Percentiles rank a stretch among this genome's conserved stretches.
These are phyloP conservation scores for Gorsachius magnificus DNA, from an alignment of 2,797 vertebrate genomes.

Conservation along the genomic window DNA sequence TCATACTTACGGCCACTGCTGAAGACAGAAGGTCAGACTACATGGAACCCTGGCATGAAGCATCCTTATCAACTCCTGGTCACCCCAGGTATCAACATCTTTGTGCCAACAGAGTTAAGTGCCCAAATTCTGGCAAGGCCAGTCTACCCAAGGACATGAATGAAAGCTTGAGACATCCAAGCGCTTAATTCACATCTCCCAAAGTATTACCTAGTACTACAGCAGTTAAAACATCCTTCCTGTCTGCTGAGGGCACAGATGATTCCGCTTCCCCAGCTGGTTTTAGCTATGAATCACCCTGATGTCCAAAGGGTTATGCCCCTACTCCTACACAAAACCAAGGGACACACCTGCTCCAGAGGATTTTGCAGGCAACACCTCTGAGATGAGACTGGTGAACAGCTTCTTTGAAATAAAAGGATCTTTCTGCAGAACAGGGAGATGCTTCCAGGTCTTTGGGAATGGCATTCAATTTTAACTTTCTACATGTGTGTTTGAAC, in stretches of 20 bases:
- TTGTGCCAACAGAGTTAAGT: not conserved
- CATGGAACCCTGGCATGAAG: fast-evolving
- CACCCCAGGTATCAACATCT: not conserved
- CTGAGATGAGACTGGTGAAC: not conserved
- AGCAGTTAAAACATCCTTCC: not conserved
- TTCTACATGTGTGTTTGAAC: not conserved
- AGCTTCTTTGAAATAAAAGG: not conserved
- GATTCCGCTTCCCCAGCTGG: not conserved
- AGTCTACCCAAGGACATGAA: not conserved
- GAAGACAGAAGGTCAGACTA: not conserved
- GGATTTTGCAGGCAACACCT: not conserved
- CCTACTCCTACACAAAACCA: not conserved
- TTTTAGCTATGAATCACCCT: not conserved
- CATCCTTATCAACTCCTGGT: not conserved
- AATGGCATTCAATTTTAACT: not conserved
- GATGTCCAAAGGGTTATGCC: not conserved
- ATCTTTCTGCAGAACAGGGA: not conserved
- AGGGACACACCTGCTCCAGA: not conserved
- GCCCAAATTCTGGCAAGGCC: not conserved
- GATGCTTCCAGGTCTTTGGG: not conserved
- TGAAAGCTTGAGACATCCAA: not conserved
- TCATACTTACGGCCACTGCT: not conserved
- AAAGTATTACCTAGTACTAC: not conserved
- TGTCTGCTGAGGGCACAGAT: not conserved
- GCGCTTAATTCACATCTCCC: not conserved